Base-by-base conservation (phyloP, 2,113 vertebrate genomes). In the Melozone crissalis region DNA sequence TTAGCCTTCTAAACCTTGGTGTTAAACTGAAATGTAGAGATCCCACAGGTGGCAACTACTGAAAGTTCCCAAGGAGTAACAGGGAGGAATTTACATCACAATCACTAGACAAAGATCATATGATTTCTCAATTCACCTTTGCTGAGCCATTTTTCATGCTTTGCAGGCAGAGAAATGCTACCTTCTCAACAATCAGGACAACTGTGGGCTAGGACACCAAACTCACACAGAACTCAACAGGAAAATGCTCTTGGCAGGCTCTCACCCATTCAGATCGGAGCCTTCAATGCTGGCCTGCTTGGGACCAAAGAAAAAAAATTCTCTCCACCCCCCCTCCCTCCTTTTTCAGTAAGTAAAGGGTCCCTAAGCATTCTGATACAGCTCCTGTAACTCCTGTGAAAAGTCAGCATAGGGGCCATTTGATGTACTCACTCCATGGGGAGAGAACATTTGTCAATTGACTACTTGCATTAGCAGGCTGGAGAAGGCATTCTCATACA, bases 401-500 rank as follows among this genome's bases (percentile, higher is more conserved):
- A 91, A 91, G 57, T 43, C 80, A 13, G 9, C 17, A 18, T 0
- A 35, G 23, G 28, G 26, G 30, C 39, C 35, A 28, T 51, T 74
- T 44, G 41, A 46, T 35, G 52, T 21, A 74, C 39, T 91, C 20
- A 39, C 28, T 33, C 68, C 4, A 3, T 0, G 1, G 27, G 26
- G 21, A 72, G 18, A 78, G 30, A 84, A 8, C 26, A 68, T 74
- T 37, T 67, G 35, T 54, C 51, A 61, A 87, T 44, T 66, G 44
- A 68, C 58, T 76, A 30, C 46, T 78, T 5, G 3, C 67, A 84
- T 76, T 61, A 95, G 74, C 37, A 89, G 49, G n/a, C 62, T 57
- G 41, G 44, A 82, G 41, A 79, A 94, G 44, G n/a, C 85, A 92
- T 90, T 87, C 47, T 86, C 44, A 28, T 22, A 61, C 41, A 91